phyloP scores from a whole-genome alignment of 2,888 invertebrate genomes.

The Pristionchus maxplancki region DNA sequence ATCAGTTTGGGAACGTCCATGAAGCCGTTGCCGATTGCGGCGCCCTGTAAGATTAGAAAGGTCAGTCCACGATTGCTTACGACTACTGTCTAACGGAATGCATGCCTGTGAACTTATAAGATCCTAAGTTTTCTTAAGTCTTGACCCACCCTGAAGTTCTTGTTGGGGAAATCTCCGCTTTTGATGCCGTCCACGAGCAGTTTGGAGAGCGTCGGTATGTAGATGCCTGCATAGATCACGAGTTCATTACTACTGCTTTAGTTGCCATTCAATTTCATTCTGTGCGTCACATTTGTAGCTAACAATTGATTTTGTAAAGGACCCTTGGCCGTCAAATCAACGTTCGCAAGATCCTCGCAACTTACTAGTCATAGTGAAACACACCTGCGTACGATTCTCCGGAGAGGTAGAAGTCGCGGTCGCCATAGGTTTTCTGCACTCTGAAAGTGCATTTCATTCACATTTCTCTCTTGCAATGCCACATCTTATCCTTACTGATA shows the following conservation, averaged over 20 bases:
- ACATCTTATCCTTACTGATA: too few species aligned
- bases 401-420: conserved; percentile 80
- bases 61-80: too few species aligned
- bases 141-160: conserved; percentile 68
- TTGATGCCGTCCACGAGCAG: conserved; percentile 73
- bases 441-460: conserved; percentile 54
- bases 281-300: too few species aligned
- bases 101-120: too few species aligned
- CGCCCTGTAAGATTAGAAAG: conserved; percentile 62
- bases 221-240: conserved; percentile 76
- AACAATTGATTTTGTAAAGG: too few species aligned
- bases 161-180: conserved; percentile 61
- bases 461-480: too few species aligned
- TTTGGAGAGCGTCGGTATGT: conserved; percentile 79
- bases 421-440: conserved; percentile 78
- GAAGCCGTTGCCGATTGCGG: conserved; percentile 77
- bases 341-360: too few species aligned
- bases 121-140: too few species aligned
- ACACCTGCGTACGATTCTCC: conserved; percentile 80
- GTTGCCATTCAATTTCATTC: too few species aligned
- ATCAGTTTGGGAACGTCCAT: conserved; percentile 69
- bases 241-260: not conserved
- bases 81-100: too few species aligned
- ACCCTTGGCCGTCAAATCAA: too few species aligned
- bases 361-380: too few species aligned